phyloP scores from a whole-genome alignment of 2,113 vertebrate genomes.

The Rhinopomastus cyanomelas region DNA sequence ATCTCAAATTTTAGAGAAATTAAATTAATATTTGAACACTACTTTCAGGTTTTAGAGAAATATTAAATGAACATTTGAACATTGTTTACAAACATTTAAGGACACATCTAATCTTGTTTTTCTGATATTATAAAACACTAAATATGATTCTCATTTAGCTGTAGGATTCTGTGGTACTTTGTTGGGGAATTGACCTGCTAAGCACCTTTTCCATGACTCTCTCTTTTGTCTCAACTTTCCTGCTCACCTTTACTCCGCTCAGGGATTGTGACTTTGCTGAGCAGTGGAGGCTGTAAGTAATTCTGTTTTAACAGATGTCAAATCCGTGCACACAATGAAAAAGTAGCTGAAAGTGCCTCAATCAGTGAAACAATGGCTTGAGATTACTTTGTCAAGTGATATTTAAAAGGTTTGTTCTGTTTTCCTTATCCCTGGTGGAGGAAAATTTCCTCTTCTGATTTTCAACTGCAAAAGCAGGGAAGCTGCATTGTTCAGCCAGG shows the following conservation, averaged over 20 bases:
- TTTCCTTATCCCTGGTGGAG: not conserved
- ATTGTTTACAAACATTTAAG: no score
- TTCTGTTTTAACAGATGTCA: not conserved
- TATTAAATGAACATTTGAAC: no score
- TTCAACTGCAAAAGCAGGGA: not conserved
- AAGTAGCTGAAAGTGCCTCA: not conserved
- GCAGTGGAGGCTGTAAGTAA: not conserved
- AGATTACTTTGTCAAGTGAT: not conserved
- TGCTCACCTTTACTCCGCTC: not conserved
- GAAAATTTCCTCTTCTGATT: not conserved
- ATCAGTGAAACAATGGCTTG: not conserved
- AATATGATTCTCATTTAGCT: not conserved
- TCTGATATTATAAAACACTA: not conserved
- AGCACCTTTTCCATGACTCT: no score
- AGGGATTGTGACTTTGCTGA: not conserved
- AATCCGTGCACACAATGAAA: not conserved
- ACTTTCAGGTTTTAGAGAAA: no score
- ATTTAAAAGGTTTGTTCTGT: not conserved
- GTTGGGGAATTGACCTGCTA: not conserved
- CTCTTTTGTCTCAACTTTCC: not conserved
- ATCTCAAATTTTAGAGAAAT: not conserved
- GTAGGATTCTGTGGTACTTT: fast-evolving
- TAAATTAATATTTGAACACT: no score
- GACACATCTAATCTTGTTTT: not conserved
- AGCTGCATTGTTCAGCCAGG: not conserved